Base-by-base conservation (phyloP, 2,113 vertebrate genomes). In the Gallinago jamesoni region DNA sequence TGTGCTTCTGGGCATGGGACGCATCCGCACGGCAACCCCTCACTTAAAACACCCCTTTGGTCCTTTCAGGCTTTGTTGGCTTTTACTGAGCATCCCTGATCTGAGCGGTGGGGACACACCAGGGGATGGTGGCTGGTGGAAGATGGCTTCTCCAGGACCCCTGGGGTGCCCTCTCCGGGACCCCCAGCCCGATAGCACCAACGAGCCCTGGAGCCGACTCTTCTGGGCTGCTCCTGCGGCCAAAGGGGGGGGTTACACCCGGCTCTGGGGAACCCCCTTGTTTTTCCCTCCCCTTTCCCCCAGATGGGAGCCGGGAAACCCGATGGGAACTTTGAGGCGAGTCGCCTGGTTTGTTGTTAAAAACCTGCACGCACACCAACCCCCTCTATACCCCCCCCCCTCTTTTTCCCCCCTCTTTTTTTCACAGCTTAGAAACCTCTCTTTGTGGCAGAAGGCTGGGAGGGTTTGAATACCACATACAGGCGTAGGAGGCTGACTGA, bases 401-500 rank as follows among this genome's bases (percentile, higher is more conserved):
- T 3, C 4, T 55, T 56, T 79, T 75, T 22, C 20, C 47, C 16
- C 17, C 28, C 63, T 28, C 33, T 24, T 59, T 76, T 87, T 84
- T 93, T 94, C 74, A 72, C 91, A 83, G 96, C 96, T 96, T 93
- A 60, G 93, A 94, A 95, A 91, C 93, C 90, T 95, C 94, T 94
- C 95, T 94, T 94, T 94, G 95, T 94, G 84, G 96, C 96, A 97
- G 96, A 94, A 81, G 67, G 95, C 95, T 87, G 94, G 95, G 94
- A 93, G 93, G 82, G 79, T 95, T 94, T 97, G 96, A 97, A 94
- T 96, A 18, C 95, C 92, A 87, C 93, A 91, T 66, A 16, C 70
- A 89, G 77, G 97, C 89, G 43, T 93, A 89, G 96, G 94, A 94
- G 93, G 96, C 92, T 96, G 97, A 96, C 28, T 62, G 96, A 69